Evolutionary conservation across 2,888 invertebrate species (phyloP).

Genomic region (Apotomis betuletana): DNA sequence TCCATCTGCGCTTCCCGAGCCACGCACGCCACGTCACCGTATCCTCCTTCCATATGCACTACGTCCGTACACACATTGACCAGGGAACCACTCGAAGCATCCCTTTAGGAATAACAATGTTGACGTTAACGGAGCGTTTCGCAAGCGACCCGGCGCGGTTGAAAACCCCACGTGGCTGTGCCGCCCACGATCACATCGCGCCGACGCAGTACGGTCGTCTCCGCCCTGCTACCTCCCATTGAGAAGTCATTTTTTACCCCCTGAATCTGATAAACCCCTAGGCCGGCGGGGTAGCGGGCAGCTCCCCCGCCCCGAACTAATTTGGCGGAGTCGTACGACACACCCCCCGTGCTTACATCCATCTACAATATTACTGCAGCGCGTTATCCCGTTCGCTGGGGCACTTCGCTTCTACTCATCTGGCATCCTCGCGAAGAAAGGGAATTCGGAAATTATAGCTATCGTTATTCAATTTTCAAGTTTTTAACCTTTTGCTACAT

Average conservation of each 20-base stretch:
- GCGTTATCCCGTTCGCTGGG: conserved; percentile 80
- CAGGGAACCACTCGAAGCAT: conserved; percentile 55
- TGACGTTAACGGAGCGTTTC: conserved; percentile 42
- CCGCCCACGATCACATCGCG: conserved; percentile 78
- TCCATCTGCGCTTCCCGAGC: conserved; percentile 64
- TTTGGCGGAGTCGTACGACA: conserved; percentile 82
- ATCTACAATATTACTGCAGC: conserved; percentile 83
- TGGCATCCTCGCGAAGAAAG: conserved; percentile 67
- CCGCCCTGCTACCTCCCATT: conserved; percentile 79
- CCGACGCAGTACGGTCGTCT: conserved; percentile 61
- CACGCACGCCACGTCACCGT: conserved; percentile 64
- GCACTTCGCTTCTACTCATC: conserved; percentile 78
- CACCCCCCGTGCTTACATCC: conserved; percentile 83
- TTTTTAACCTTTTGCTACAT: conserved; percentile 33
- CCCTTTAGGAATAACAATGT: conserved; percentile 12
- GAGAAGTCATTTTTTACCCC: conserved; percentile 83
- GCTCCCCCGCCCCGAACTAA: conserved; percentile 84
- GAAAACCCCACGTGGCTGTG: conserved; percentile 71
- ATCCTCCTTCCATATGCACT: conserved; percentile 67
- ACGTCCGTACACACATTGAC: conserved; percentile 62
- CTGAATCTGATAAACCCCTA: conserved; percentile 81
- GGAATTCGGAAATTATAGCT: conserved; percentile 65
- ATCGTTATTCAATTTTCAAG: conserved; percentile 45
- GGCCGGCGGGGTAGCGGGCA: conserved; percentile 58
- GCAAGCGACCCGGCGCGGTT: conserved; percentile 63